Base-by-base conservation (phyloP, 2,888 invertebrate genomes). In the Trichogramma evanescens region DNA sequence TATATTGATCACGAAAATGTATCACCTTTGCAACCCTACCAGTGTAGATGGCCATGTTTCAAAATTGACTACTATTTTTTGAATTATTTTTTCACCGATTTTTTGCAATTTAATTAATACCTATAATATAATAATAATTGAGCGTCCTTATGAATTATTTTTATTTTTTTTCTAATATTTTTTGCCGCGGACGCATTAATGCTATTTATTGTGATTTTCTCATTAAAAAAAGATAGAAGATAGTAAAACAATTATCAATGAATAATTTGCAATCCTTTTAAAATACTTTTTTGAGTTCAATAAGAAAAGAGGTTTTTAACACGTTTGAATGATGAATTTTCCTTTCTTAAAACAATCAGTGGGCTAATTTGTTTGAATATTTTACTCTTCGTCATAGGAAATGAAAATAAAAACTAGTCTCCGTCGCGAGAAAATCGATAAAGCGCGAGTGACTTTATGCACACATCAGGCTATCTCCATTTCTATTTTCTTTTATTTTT, bases 161-260 rank as follows among this genome's bases (percentile, higher is more conserved):
- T 45, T 3, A 9, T 45, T 80, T n/a, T 45, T 45, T 45, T 45
- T 45, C n/a, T n/a, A 45, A 9, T 45, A 9, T 45, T 45, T 45
- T 45, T 9, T 45, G n/a, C 45, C 3, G 8, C n/a, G 45, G 45
- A 9, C n/a, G n/a, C n/a, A 45, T 45, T 9, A 9, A 9, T 45
- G 45, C n/a, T n/a, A 45, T 45, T 45, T 45, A 45, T 45, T 45
- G n/a, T 45, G 8, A 45, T 9, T 45, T n/a, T 45, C 2, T 45
- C 26, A 26, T 26, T 26, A 26, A 26, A 26, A 26, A 26, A 26
- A 26, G 26, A 26, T 26, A 26, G 26, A 26, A 26, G 3, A 26
- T 13, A 13, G 13, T 13, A 13, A 26, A 26, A 26, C 1, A 26
- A 26, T 26, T 26, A 26, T 26, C 3, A 26, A 26, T 26, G 26